Percentiles rank a stretch among this genome's conserved stretches.
These are phyloP conservation scores for Neotragus moschatus DNA, from an alignment of 2,113 vertebrate genomes.

Conservation along the genomic window DNA sequence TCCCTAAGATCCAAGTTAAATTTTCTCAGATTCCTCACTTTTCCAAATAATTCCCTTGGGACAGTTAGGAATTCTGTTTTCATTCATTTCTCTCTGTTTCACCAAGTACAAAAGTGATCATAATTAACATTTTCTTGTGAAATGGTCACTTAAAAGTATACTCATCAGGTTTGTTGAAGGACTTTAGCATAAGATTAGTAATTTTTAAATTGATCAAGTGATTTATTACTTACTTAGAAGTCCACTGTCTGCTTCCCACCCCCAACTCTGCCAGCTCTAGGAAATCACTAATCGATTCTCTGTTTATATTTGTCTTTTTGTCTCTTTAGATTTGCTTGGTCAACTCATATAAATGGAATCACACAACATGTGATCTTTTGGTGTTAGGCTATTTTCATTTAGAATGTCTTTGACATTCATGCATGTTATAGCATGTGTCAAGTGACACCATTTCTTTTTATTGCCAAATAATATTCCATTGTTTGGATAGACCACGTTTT, in stretches of 20 bases:
- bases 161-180: not conserved
- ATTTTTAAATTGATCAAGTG: not conserved
- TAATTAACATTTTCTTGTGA: not conserved
- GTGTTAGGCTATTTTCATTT: not conserved
- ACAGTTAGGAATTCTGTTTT: not conserved
- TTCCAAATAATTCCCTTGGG: not conserved
- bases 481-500: not conserved
- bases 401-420: not conserved
- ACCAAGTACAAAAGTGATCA: not conserved
- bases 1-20: not conserved
- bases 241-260: not conserved
- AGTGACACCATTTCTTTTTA: not conserved
- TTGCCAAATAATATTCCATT: not conserved
- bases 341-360: not conserved
- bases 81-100: not conserved
- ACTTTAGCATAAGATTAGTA: not conserved
- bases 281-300: not conserved
- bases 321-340: not conserved
- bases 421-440: not conserved
- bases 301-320: not conserved
- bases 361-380: not conserved
- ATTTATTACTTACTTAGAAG: not conserved
- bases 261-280: not conserved
- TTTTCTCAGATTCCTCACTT: not conserved
- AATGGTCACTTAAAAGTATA: not conserved